Evolutionary conservation across 1,140 invertebrate species (phyloP), one percentile per base, ranked within the genome.

Genomic region (Nasonia vitripennis): DNA sequence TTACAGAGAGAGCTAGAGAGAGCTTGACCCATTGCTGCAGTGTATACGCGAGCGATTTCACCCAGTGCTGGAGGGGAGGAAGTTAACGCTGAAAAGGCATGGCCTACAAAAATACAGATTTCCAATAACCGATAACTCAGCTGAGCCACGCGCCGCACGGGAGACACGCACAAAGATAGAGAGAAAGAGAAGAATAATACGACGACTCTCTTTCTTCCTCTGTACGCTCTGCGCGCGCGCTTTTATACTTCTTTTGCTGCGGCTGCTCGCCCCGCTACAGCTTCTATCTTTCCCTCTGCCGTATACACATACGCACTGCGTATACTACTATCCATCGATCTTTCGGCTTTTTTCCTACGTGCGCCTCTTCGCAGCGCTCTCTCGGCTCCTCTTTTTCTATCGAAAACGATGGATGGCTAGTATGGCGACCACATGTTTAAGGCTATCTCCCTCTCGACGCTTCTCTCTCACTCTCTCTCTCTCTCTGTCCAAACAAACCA

Each of bases 91-190:
- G 81, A 88, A 88, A 86, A 88, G 87, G 87, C 89, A 89, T 91
- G 91, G 86, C 91, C 91, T 91, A 91, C 88, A 92, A 92, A 92
- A 92, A 91, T 92, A 92, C 89, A 92, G 90, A 91, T 92, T 91
- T 91, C 91, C 91, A 91, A 92, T 92, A 92, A 91, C 91, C 91
- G 91, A 92, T 92, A 91, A 86, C 70, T 81, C 81, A 83, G 85
- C 27, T 27, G 86, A 87, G 81, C 84, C 86, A 87, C 87, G 82
- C 84, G 51, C 55, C 84, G 51, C 55, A 73, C 84, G 86, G 79
- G 31, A 67, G 31, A 31, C 31, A 62, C 31, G 27, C 70, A 45
- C 37, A 90, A 81, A 89, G 86, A 89, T 89, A 91, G 17, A 14
- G n/a, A 71, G n/a, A 85, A 37, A 20, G 48, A 51, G 82, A 89